These are phyloP conservation scores for Cinclus mexicanus DNA, from an alignment of 2,113 vertebrate species.

Conservation along the genomic window DNA sequence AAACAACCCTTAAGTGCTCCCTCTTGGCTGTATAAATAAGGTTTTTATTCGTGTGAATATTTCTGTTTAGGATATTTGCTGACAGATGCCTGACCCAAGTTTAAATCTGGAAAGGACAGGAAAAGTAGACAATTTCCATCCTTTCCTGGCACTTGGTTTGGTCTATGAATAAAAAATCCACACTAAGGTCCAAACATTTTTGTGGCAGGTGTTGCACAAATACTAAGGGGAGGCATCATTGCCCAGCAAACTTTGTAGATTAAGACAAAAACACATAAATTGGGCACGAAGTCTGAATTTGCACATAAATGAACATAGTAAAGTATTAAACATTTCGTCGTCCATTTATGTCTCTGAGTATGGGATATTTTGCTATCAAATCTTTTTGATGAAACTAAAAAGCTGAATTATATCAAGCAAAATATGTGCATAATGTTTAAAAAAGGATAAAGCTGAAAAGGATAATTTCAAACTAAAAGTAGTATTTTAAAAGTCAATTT, in stretches of 20 bases:
- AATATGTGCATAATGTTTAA: neutral
- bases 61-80: neutral
- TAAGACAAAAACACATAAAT: neutral
- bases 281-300: neutral
- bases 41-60: neutral
- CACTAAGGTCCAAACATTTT: neutral
- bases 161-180: neutral
- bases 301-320: neutral
- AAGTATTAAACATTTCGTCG: neutral
- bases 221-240: neutral
- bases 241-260: neutral
- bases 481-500: neutral
- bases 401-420: neutral
- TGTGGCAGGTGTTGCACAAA: neutral
- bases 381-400: neutral
- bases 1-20: constrained; percentile 10
- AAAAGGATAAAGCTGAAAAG: neutral
- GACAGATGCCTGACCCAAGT: neutral
- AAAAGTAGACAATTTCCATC: neutral
- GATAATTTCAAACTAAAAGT: neutral
- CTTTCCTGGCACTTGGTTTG: neutral
- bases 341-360: neutral
- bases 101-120: neutral
- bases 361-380: neutral
- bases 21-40: neutral